phyloP scores from a whole-genome alignment of 92 coral and sea anemone genomes.

The Chrysogorgia sp. region DNA sequence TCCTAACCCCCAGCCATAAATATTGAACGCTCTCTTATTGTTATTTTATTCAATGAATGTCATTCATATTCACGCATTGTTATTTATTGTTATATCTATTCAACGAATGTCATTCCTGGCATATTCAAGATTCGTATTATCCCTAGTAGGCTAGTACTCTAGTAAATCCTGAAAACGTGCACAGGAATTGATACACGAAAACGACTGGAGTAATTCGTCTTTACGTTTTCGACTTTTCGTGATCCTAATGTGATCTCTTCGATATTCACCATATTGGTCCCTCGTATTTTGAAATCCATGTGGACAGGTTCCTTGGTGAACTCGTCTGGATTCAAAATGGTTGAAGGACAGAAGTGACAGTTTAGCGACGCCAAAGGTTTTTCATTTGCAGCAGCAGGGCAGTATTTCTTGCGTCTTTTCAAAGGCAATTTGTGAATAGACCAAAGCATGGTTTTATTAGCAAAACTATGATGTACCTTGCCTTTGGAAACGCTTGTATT shows the following conservation, averaged over 20 bases:
- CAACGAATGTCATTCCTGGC: too few relatives aligned
- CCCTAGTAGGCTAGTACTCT: too few relatives aligned
- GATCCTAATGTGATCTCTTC: conserved; percentile 6
- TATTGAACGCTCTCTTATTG: too few relatives aligned
- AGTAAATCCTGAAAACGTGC: background rate
- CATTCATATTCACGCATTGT: too few relatives aligned
- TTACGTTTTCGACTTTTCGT: conserved; percentile 4
- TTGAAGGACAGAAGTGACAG: background rate
- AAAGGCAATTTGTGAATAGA: conserved; percentile 23
- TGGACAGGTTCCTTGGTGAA: background rate
- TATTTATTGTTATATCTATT: too few relatives aligned
- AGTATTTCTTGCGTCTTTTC: background rate
- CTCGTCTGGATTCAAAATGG: background rate
- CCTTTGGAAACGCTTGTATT: conserved; percentile 31
- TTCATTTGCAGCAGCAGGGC: background rate
- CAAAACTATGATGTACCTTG: background rate
- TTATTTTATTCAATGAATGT: too few relatives aligned
- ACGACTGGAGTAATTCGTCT: background rate
- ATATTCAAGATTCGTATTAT: too few relatives aligned
- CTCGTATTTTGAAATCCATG: conserved; percentile 22
- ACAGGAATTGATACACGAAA: too few relatives aligned
- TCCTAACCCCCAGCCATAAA: too few relatives aligned
- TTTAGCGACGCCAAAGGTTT: conserved; percentile 28
- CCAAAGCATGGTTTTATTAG: conserved; percentile 22
- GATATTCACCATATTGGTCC: background rate